Evolutionary conservation across 2,888 invertebrate genomes (phyloP), one percentile per base, ranked within the genome.

Genomic region (Rapana venosa): DNA sequence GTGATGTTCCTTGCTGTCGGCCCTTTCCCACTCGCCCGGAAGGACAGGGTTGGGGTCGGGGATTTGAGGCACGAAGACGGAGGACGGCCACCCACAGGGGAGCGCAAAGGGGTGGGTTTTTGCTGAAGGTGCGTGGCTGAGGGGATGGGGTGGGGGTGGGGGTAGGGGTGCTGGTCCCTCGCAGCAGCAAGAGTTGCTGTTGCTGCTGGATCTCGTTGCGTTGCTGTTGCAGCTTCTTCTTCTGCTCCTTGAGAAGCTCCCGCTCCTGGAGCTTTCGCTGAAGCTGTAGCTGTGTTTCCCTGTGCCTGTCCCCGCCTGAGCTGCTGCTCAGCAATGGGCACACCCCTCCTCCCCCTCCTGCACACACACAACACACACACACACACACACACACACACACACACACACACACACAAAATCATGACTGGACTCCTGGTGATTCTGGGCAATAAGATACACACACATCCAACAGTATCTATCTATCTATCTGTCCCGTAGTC

Each of bases 251-350:
- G 87, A 97, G 97, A 58, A 97, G 96, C 90, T 95, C 95, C 97
- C 97, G 92, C 94, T 97, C 97, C 91, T 97, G 97, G 90, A 98
- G 96, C 96, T 98, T 98, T 92, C 97, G 97, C 94, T 97, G 97
- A 87, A 97, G 96, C 92, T 97, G 97, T 87, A 97, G 94, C 93
- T 97, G 97, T 86, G 97, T 97, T 94, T 97, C 97, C 90, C 97
- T 96, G 92, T 97, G 97, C 95, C 97, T 96, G 86, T 95, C 87
- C 2, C 91, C 91, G 15, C 90, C 91, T 5, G 91, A 90, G 26
- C 90, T 84, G 88, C 90, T 87, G 13, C 90, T 89, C 79, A 91
- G 90, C 56, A 91, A 87, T 66, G 88, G 88, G n/a, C 90, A 91
- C n/a, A 90, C 90, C 66, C 15, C 30, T 79, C 30, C 79, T 32